Percentiles rank a stretch among this genome's conserved stretches.
Conservation (phyloP, 2,888 invertebrate species). For the Pristionchus arcanus region DNA sequence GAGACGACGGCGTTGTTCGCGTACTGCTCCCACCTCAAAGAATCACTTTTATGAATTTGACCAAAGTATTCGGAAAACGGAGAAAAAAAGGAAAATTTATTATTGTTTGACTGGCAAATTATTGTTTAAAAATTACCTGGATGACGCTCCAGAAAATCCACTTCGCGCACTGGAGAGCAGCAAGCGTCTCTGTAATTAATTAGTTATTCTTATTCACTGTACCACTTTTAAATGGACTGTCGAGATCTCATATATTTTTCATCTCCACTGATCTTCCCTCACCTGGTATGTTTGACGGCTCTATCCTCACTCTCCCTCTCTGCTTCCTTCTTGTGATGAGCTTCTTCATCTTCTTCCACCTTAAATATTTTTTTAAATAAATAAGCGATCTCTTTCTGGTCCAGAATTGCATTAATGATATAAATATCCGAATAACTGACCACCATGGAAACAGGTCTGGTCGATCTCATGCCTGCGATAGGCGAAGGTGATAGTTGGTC, state of each 20-base stretch:
- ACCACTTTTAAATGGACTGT: not conserved
- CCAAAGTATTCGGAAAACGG: no score
- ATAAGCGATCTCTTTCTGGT: not conserved
- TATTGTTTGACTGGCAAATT: no score
- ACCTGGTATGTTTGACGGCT: slow-evolving; percentile 40
- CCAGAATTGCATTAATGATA: not conserved
- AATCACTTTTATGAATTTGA: no score
- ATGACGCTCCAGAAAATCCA: slow-evolving; percentile 51
- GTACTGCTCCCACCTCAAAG: not conserved
- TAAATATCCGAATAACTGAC: not conserved
- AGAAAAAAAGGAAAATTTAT: no score
- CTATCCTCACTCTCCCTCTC: slow-evolving; percentile 37
- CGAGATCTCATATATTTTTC: not conserved
- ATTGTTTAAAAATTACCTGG: not conserved
- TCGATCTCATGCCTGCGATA: not conserved
- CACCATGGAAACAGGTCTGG: slow-evolving; percentile 54
- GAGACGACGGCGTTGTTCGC: not conserved
- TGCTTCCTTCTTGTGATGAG: not conserved
- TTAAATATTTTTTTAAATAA: not conserved
- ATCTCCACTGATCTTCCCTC: not conserved
- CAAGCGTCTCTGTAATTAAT: slow-evolving; percentile 66
- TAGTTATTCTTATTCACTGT: not conserved
- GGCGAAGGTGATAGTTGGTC: not conserved
- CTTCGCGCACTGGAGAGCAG: slow-evolving; percentile 73
- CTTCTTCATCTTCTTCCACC: slow-evolving; percentile 52